These are phyloP conservation scores for Damaliscus lunatus DNA, from an alignment of 2,113 vertebrate genomes.

Conservation along the genomic window DNA sequence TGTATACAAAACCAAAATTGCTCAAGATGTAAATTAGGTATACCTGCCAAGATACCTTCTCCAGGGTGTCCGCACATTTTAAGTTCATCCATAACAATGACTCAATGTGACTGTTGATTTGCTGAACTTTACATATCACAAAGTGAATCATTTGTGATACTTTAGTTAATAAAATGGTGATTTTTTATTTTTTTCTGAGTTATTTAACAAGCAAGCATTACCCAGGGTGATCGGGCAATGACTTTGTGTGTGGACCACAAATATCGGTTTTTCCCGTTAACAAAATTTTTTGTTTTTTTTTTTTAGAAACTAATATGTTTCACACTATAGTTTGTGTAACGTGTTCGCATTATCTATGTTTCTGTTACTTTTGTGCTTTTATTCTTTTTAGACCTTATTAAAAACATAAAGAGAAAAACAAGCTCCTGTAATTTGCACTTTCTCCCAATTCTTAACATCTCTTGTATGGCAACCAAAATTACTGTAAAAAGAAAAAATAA, in stretches of 20 bases:
- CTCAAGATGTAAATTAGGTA: slow-evolving; percentile 89
- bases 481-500: slow-evolving; percentile 96
- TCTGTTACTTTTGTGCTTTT: slow-evolving; percentile 97
- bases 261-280: slow-evolving; percentile 75
- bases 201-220: slow-evolving; percentile 78
- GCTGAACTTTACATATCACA: slow-evolving; percentile 84
- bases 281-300: slow-evolving; percentile 74
- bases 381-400: slow-evolving; percentile 91
- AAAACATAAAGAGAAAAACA: slow-evolving; percentile 74
- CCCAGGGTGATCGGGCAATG: slow-evolving; percentile 83
- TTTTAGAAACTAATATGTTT: slow-evolving; percentile 85
- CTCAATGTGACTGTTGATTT: slow-evolving; percentile 86
- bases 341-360: slow-evolving; percentile 94
- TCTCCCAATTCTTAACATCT: slow-evolving; percentile 86
- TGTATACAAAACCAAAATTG: slow-evolving; percentile 86
- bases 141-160: slow-evolving; percentile 86
- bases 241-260: slow-evolving; percentile 81
- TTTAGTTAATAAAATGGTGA: slow-evolving; percentile 87
- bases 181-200: slow-evolving; percentile 70
- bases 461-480: slow-evolving; percentile 98
- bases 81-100: slow-evolving; percentile 82
- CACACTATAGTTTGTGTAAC: slow-evolving; percentile 89
- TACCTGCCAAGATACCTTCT: slow-evolving; percentile 84
- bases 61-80: slow-evolving; percentile 81
- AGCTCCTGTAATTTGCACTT: slow-evolving; percentile 93